phyloP scores from a whole-genome alignment of 2,888 invertebrate species.

The Euplagia quadripunctaria region DNA sequence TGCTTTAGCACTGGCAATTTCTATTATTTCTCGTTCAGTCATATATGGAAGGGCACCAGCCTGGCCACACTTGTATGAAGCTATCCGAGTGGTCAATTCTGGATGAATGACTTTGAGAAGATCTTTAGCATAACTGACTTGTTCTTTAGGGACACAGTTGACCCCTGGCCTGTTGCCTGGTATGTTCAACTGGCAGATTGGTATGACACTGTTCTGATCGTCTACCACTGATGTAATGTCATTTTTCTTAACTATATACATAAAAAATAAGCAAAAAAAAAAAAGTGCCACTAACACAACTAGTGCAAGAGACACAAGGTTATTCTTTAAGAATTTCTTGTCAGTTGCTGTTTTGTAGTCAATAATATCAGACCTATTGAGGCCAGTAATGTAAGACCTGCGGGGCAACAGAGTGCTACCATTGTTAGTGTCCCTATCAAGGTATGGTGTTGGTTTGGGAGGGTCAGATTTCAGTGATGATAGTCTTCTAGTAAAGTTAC shows the following conservation, averaged over 20 bases:
- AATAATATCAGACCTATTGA: constrained; percentile 71
- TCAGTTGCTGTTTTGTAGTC: constrained; percentile 80
- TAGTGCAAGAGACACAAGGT: constrained; percentile 89
- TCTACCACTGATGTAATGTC: constrained; percentile 86
- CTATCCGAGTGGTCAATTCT: constrained; percentile 88
- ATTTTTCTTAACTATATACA: constrained; percentile 90
- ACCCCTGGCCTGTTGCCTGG: constrained; percentile 85
- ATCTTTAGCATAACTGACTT: constrained; percentile 88
- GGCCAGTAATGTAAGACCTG: constrained; percentile 76
- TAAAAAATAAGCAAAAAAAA: constrained; percentile 89
- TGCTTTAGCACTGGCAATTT: constrained; percentile 79
- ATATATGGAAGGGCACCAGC: constrained; percentile 85
- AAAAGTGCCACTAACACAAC: constrained; percentile 89
- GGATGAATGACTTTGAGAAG: constrained; percentile 89
- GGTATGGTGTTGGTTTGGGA: constrained; percentile 62
- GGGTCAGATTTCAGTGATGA: constrained; percentile 81
- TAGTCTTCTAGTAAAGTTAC: constrained; percentile 90
- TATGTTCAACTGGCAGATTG: constrained; percentile 86
- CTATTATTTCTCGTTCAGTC: constrained; percentile 89
- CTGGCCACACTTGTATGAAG: constrained; percentile 87
- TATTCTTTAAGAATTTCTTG: constrained; percentile 86
- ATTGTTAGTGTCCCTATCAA: constrained; percentile 78
- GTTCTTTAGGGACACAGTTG: constrained; percentile 89
- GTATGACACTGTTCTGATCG: constrained; percentile 87
- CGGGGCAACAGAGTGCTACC: constrained; percentile 74